Evolutionary conservation across 2,888 invertebrate genomes (phyloP).

Genomic region (Cremastinae sp.): DNA sequence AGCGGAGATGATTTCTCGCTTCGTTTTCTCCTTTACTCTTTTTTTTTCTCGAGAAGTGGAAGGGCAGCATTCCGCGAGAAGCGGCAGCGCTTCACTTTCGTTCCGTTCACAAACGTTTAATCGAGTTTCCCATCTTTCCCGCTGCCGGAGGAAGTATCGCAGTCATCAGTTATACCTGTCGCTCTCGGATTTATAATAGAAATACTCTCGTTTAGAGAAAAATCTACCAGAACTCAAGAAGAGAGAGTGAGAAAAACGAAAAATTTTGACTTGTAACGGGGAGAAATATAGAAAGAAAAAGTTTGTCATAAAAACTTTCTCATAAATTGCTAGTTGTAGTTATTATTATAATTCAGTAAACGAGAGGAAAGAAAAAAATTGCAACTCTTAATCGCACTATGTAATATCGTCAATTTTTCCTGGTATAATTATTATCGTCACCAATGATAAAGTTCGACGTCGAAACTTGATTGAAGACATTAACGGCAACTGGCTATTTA

Average conservation of each 20-base stretch:
- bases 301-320: slow-evolving; percentile 11
- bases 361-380: slow-evolving; percentile 2
- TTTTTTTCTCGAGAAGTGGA: not conserved
- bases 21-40: no score
- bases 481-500: no score
- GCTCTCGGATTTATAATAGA: slow-evolving; percentile 53
- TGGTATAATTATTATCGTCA: not conserved
- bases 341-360: slow-evolving; percentile 12
- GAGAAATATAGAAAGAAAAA: not conserved
- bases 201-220: slow-evolving; percentile 40
- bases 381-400: not conserved
- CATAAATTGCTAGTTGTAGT: slow-evolving; percentile 30
- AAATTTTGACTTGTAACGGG: not conserved
- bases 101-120: slow-evolving; percentile 41
- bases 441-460: no score
- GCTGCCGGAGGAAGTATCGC: slow-evolving; percentile 36
- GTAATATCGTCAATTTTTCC: not conserved
- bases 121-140: slow-evolving; percentile 44
- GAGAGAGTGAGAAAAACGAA: not conserved
- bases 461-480: no score
- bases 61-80: slow-evolving; percentile 12
- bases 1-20: no score
- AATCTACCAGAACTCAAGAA: not conserved
- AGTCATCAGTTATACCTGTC: slow-evolving; percentile 44
- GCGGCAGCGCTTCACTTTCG: slow-evolving; percentile 15